Conservation (phyloP, 2,113 vertebrate species). For the Ceyx melanurus region DNA sequence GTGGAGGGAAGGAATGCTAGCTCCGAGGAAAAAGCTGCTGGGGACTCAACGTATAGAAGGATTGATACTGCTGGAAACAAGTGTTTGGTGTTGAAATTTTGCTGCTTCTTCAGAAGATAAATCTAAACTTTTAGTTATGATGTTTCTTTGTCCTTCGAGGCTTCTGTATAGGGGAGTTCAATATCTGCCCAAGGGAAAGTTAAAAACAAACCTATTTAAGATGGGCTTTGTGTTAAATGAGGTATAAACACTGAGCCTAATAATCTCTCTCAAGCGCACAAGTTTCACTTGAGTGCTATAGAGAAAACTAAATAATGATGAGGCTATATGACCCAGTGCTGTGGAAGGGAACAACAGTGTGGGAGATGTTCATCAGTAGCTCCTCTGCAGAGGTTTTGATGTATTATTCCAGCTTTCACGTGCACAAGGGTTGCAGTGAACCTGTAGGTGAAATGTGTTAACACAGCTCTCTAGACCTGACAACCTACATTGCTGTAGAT, state of each 20-base stretch:
- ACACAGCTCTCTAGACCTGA: neutral
- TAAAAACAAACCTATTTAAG: neutral
- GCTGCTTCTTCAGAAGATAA: neutral
- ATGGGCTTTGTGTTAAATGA: neutral
- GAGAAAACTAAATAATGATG: neutral
- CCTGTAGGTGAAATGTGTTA: neutral
- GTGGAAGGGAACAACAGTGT: neutral
- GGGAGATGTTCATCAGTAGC: neutral
- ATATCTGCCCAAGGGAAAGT: accelerated
- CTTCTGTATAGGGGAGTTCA: neutral
- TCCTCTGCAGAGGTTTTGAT: neutral
- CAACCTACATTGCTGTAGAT: neutral
- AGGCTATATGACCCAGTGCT: neutral
- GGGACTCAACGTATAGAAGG: no score
- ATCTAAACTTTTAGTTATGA: neutral
- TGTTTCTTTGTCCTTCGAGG: neutral
- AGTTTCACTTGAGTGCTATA: neutral
- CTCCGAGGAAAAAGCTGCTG: neutral
- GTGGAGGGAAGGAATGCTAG: neutral
- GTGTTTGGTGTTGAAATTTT: neutral
- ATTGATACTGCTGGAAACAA: neutral
- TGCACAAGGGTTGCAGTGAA: neutral
- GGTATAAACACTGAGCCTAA: neutral
- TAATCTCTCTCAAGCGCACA: neutral
- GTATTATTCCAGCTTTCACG: neutral